Evolutionary conservation across 2,797 vertebrate species (phyloP).

Genomic region (Phrynocephalus vlangalii): DNA sequence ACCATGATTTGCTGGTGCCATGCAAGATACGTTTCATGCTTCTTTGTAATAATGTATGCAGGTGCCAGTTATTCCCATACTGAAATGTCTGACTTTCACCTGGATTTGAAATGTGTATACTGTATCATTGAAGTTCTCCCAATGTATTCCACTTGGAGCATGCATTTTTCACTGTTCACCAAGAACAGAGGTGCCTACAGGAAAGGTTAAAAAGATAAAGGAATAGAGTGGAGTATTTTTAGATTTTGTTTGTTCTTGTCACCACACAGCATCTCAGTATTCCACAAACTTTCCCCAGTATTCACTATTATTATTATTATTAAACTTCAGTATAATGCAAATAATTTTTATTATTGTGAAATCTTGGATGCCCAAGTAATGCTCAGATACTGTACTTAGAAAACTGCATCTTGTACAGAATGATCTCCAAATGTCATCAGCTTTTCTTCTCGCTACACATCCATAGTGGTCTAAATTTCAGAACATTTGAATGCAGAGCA

Average conservation of each 20-base stretch:
- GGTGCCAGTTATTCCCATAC: not conserved
- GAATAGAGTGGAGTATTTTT: not conserved
- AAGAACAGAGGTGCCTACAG: no score
- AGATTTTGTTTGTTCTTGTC: not conserved
- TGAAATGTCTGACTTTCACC: not conserved
- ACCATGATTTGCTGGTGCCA: not conserved
- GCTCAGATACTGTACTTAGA: not conserved
- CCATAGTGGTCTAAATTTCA: not conserved
- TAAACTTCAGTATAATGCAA: not conserved
- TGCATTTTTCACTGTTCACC: no score
- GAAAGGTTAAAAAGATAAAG: not conserved
- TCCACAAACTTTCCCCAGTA: not conserved
- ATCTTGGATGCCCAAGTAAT: slow-evolving; percentile 21
- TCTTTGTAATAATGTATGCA: not conserved
- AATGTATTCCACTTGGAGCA: no score
- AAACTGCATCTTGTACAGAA: not conserved
- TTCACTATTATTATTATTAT: accelerated
- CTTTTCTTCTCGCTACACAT: not conserved
- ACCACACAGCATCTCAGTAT: not conserved
- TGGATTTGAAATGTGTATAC: not conserved
- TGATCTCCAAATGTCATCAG: not conserved
- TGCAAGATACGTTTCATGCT: not conserved
- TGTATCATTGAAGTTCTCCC: not conserved
- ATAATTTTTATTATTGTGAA: accelerated
- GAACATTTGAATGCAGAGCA: not conserved